Evolutionary conservation across 2,113 vertebrate genomes (phyloP).

Genomic region (Ammodramus savannarum): DNA sequence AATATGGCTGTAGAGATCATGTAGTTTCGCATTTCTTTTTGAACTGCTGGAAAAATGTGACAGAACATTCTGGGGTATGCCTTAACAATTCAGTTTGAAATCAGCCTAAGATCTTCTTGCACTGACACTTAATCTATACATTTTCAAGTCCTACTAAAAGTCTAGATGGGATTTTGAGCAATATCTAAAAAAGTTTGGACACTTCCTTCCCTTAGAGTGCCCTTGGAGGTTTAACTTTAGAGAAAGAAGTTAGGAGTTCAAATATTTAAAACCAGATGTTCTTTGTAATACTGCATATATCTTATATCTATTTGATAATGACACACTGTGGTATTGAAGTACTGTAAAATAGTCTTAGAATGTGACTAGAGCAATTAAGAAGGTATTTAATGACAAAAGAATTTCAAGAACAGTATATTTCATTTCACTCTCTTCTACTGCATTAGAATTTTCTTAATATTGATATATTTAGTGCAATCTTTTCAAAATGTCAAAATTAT

Average conservation of each 20-base stretch:
- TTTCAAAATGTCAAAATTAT: conserved; percentile 32
- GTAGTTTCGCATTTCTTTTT: background rate
- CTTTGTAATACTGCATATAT: background rate
- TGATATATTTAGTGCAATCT: conserved; percentile 8
- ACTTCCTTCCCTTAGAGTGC: background rate
- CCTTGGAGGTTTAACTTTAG: background rate
- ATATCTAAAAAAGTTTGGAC: background rate
- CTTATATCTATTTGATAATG: background rate
- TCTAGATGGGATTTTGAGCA: background rate
- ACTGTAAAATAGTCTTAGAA: background rate
- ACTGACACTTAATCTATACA: background rate
- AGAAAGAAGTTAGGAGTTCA: background rate
- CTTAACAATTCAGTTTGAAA: background rate
- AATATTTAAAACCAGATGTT: conserved; percentile 15
- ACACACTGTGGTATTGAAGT: background rate
- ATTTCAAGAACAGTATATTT: background rate
- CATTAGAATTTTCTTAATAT: background rate
- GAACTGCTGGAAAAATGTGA: background rate
- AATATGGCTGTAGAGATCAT: background rate
- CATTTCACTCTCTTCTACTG: background rate
- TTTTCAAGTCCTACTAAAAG: background rate
- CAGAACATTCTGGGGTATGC: background rate
- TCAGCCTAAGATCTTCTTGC: background rate
- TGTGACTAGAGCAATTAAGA: background rate
- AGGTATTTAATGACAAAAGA: background rate